phyloP scores from a whole-genome alignment of 1,140 invertebrate species.

The Armadillidium nasatum region DNA sequence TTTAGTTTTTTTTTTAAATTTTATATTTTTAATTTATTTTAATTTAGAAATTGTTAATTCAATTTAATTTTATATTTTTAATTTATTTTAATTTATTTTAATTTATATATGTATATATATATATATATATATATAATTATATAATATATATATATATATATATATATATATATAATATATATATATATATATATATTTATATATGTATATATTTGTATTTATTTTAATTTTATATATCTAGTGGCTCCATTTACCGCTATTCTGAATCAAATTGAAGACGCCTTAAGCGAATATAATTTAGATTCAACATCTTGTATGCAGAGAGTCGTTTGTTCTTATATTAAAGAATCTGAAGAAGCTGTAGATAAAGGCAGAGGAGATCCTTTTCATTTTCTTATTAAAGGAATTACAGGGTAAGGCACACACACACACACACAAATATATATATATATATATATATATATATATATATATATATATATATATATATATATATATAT shows the following conservation, averaged over 20 bases:
- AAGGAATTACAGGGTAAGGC: constrained; percentile 26
- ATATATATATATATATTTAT: neutral
- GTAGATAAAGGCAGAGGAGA: constrained; percentile 27
- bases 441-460: too few species aligned
- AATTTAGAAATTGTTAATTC: neutral
- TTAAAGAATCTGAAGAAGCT: constrained; percentile 41
- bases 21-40: neutral
- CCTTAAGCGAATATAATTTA: constrained; percentile 37
- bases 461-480: constrained; percentile 4
- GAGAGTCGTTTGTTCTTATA: constrained; percentile 33
- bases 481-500: constrained; percentile 11
- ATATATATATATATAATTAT: neutral
- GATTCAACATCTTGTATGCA: constrained; percentile 38
- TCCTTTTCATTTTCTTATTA: constrained; percentile 27
- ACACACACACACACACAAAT: neutral
- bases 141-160: constrained; percentile 4
- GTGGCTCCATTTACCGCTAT: constrained; percentile 36
- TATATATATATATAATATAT: neutral
- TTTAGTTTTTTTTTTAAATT: too few species aligned
- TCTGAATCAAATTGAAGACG: constrained; percentile 40
- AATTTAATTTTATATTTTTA: neutral
- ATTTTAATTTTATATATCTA: neutral
- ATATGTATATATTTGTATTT: too few species aligned
- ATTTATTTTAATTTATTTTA: neutral
- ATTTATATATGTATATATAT: too few species aligned